Percentiles rank a stretch among this genome's conserved stretches.
Conservation (phyloP, 2,797 vertebrate genomes). For the Podarcis lilfordi region DNA sequence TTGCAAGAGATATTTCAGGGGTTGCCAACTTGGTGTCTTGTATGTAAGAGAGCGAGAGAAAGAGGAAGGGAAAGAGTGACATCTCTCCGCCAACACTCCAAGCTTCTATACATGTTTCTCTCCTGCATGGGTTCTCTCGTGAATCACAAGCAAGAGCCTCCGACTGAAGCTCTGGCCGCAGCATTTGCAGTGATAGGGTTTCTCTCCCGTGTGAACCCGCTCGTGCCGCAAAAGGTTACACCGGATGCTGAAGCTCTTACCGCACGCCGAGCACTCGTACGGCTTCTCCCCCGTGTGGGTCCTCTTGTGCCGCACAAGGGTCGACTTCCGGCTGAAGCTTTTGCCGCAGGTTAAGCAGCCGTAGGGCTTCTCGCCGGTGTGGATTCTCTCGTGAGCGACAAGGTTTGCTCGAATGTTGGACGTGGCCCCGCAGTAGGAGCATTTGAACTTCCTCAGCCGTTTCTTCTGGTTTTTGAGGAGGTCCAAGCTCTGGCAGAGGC, state of each 20-base stretch:
- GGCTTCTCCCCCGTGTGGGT: constrained; percentile 17
- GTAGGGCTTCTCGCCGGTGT: constrained; percentile 42
- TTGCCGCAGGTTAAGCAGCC: constrained; percentile 34
- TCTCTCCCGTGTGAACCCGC: constrained; percentile 56
- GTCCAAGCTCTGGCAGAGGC: not conserved
- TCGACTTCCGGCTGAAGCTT: constrained; percentile 34
- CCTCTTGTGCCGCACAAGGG: constrained; percentile 31
- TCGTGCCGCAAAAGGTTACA: constrained; percentile 4
- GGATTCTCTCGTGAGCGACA: constrained; percentile 32
- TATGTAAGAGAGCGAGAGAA: not conserved
- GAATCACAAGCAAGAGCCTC: constrained; percentile 43
- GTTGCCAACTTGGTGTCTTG: no score
- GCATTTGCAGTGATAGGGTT: constrained; percentile 61
- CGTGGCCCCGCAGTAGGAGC: constrained; percentile 52
- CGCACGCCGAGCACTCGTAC: not conserved
- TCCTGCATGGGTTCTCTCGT: constrained; percentile 65
- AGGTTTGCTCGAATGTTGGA: constrained; percentile 26
- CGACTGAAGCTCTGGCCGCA: constrained; percentile 35
- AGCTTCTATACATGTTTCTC: constrained; percentile 65
- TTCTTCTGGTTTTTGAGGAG: not conserved
- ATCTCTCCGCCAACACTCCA: constrained; percentile 52
- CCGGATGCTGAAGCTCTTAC: constrained; percentile 13
- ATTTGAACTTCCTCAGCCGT: constrained; percentile 26
- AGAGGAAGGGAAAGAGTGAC: not conserved
- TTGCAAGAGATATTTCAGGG: no score